phyloP scores from a whole-genome alignment of 2,797 vertebrate genomes.

The Enteromius radiatus region DNA sequence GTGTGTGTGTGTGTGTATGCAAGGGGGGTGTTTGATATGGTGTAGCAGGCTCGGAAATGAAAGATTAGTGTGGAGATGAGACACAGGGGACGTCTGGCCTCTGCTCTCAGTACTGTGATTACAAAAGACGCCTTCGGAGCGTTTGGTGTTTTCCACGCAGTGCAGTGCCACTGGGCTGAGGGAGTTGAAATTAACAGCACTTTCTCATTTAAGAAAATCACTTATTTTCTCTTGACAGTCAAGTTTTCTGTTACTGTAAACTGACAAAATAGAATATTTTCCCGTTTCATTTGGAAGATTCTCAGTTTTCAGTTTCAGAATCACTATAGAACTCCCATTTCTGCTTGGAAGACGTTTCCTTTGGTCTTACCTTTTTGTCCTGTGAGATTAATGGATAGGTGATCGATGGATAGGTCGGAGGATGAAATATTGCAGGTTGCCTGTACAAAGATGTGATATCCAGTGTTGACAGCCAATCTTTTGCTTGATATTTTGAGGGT shows the following conservation, averaged over 20 bases:
- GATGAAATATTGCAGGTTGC: slow-evolving; percentile 9
- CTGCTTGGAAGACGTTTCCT: neutral
- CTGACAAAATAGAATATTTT: neutral
- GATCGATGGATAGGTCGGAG: neutral
- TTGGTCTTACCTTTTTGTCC: neutral
- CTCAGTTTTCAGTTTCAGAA: neutral
- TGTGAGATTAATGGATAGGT: neutral
- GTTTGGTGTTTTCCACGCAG: slow-evolving; percentile 73
- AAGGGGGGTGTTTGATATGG: slow-evolving; percentile 89
- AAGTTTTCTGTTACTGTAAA: neutral
- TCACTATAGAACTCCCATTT: neutral
- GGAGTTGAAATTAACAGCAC: slow-evolving; percentile 87
- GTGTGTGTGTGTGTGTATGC: slow-evolving; percentile 60
- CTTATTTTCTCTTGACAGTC: neutral
- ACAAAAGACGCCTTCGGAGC: slow-evolving; percentile 90
- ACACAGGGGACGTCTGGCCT: slow-evolving; percentile 90
- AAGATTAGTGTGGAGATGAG: slow-evolving; percentile 98
- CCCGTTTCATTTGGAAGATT: neutral
- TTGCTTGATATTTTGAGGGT: neutral
- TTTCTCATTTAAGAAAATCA: slow-evolving; percentile 53
- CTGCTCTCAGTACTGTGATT: slow-evolving; percentile 91
- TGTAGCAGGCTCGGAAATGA: slow-evolving; percentile 99
- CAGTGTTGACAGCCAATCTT: neutral
- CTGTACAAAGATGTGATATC: slow-evolving; percentile 7
- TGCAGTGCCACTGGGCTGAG: slow-evolving; percentile 66